Evolutionary conservation across 2,113 vertebrate species (phyloP).

Genomic region (Ptilorrhoa leucosticta): DNA sequence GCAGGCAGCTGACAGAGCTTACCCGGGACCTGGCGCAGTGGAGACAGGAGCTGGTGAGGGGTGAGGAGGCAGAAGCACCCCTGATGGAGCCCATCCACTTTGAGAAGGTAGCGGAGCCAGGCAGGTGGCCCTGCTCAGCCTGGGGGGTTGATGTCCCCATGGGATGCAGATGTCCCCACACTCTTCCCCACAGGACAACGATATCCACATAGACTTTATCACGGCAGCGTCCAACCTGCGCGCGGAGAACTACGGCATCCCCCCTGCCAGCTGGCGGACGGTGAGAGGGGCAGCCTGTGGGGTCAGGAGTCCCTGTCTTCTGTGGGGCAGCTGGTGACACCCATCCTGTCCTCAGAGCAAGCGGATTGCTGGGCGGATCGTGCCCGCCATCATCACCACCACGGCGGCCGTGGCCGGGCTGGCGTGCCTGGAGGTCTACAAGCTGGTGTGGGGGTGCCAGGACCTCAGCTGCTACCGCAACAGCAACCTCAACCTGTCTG

Average conservation of each 20-base stretch:
- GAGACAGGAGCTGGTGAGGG: neutral
- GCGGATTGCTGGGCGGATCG: slow-evolving; percentile 78
- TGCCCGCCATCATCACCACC: slow-evolving; percentile 88
- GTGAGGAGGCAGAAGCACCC: neutral
- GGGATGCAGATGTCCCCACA: neutral
- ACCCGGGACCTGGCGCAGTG: slow-evolving; percentile 39
- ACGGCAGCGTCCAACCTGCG: slow-evolving; percentile 81
- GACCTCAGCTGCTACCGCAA: slow-evolving; percentile 71
- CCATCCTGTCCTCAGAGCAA: slow-evolving; percentile 77
- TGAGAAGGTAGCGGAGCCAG: slow-evolving; percentile 73
- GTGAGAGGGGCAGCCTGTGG: neutral
- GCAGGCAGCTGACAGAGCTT: slow-evolving; percentile 47
- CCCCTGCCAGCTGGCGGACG: slow-evolving; percentile 53
- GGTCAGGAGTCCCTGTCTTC: accelerated
- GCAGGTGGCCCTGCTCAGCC: neutral
- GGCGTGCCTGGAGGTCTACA: slow-evolving; percentile 86
- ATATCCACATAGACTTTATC: slow-evolving; percentile 85
- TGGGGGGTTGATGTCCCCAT: neutral
- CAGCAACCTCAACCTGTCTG: slow-evolving; percentile 69
- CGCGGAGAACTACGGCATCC: slow-evolving; percentile 86
- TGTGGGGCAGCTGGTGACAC: accelerated
- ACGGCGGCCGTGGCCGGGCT: slow-evolving; percentile 83
- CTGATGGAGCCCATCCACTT: slow-evolving; percentile 81
- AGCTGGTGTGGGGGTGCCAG: slow-evolving; percentile 74
- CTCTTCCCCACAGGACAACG: slow-evolving; percentile 74